Evolutionary conservation across 1,140 invertebrate species (phyloP).

Genomic region (Procambarus clarkii): DNA sequence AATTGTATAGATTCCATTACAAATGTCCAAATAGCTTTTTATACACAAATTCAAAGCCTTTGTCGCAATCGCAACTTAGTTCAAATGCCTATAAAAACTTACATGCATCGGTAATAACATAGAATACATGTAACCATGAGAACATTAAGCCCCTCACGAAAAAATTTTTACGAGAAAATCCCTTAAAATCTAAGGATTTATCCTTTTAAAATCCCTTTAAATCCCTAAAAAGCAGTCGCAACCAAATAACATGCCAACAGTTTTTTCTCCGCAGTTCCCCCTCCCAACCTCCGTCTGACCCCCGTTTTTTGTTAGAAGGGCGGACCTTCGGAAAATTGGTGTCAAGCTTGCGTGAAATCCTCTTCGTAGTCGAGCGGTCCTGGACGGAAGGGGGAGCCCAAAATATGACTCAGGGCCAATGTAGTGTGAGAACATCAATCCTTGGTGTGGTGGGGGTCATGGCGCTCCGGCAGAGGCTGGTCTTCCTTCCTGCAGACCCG

Average conservation of each 20-base stretch:
- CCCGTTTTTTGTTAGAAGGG: conserved; percentile 25
- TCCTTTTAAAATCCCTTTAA: no score
- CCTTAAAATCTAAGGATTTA: no score
- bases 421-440: conserved; percentile 60
- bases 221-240: not conserved
- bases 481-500: not conserved
- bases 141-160: no score
- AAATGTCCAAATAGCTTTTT: no score
- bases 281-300: not conserved
- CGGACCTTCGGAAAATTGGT: conserved; percentile 62
- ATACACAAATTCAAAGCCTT: no score
- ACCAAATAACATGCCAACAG: not conserved
- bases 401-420: conserved; percentile 59
- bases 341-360: conserved; percentile 62
- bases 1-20: no score
- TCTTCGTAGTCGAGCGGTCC: conserved; percentile 24
- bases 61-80: no score
- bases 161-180: no score
- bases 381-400: conserved; percentile 41
- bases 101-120: no score
- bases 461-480: not conserved
- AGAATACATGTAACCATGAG: no score
- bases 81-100: no score
- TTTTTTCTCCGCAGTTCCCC: not conserved
- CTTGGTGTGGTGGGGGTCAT: not conserved